Evolutionary conservation across 2,888 invertebrate species (phyloP), one percentile per base, ranked within the genome.

Genomic region (Harmothoe impar): DNA sequence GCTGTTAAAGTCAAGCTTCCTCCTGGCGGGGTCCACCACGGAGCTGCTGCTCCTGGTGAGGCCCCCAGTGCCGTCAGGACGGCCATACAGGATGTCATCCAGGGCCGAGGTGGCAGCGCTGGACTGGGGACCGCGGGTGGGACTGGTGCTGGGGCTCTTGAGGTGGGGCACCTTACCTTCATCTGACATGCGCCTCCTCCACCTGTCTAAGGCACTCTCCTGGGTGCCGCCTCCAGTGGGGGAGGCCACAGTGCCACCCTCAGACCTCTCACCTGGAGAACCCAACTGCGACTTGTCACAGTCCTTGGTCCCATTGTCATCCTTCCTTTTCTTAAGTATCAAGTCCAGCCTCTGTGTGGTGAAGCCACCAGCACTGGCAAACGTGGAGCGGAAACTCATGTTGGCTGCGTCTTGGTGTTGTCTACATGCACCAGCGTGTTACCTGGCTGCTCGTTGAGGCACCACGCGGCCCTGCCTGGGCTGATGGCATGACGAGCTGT

Each of bases 331-430:
- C 68, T 89, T 62, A 15, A 89, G 89, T 17, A 89, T 89, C 29
- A 89, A 33, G 68, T 89, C 89, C 35, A 89, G 89, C 3, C 89
- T 15, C 89, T 89, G 89, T 3, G 89, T 68, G 31, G 89, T 89
- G 35, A 68, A 89, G 31, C 89, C 89, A 25, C 89, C 89, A 23
- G 62, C 43, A 62, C 89, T 89, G 62, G 35, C n/a, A 43, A 86
- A 86, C 10, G 86, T 86, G 25, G 86, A 54, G 29, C 86, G 52
- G 86, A 86, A 54, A 86, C 86, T 86, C 86, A 86, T 86, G 17
- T 35, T 84, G 62, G 17, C 17, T 84, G 62, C 3, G n/a, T 20
- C 20, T 62, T 43, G 43, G 7, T 62, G 62, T 20, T 62, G 23
- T 43, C 43, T 43, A 43, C 43, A 43, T 43, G 43, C 3, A 43